Conservation (phyloP, 2,797 vertebrate species). For the Heterohyrax brucei region DNA sequence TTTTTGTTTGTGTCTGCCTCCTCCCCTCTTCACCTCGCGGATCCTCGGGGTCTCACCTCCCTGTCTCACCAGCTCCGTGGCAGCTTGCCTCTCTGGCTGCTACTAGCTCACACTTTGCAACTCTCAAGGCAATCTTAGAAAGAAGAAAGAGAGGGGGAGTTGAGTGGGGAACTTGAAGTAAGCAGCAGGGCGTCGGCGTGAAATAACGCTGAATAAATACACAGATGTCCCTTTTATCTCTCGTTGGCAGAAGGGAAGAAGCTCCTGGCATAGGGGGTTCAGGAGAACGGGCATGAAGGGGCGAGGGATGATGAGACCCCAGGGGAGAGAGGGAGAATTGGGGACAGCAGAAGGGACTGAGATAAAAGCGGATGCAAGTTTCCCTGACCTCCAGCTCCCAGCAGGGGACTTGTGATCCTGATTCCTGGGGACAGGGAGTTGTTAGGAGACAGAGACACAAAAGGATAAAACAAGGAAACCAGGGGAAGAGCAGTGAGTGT, state of each 20-base stretch:
- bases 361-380: not conserved
- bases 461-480: not conserved
- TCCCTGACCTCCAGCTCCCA: not conserved
- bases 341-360: not conserved
- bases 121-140: not conserved
- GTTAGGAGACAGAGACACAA: not conserved
- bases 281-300: not conserved
- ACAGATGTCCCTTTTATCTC: slow-evolving; percentile 63
- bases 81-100: not conserved
- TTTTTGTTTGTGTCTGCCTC: not conserved
- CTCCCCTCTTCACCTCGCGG: not conserved
- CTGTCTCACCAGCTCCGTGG: not conserved
- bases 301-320: not conserved
- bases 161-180: not conserved
- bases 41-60: not conserved
- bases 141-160: slow-evolving; percentile 11
- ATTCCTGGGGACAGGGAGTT: not conserved
- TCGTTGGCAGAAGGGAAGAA: slow-evolving; percentile 25
- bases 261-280: not conserved
- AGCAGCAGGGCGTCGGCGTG: not conserved
- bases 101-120: not conserved
- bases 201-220: slow-evolving; percentile 28
- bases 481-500: not conserved
- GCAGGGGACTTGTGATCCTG: not conserved
- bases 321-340: not conserved